These are phyloP conservation scores for Galeruca laticollis DNA, from an alignment of 2,888 invertebrate genomes.

Conservation along the genomic window DNA sequence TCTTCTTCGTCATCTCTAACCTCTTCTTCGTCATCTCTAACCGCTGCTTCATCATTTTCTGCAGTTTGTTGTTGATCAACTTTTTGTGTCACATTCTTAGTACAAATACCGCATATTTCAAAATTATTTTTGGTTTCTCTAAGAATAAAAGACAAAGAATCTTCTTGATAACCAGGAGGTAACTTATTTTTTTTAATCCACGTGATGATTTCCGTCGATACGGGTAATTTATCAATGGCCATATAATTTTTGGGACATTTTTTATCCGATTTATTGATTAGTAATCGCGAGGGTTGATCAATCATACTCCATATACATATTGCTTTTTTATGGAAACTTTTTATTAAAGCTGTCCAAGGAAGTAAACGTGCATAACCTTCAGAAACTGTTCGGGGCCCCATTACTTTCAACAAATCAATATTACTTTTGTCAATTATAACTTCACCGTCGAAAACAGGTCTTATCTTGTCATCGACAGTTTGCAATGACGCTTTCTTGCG, in stretches of 20 bases:
- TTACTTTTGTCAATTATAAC: constrained; percentile 48
- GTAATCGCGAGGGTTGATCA: constrained; percentile 47
- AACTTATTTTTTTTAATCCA: constrained; percentile 58
- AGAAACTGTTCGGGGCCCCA: constrained; percentile 46
- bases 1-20: background rate
- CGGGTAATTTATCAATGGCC: constrained; percentile 48
- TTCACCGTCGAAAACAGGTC: constrained; percentile 52
- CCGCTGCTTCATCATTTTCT: background rate
- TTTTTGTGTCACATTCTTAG: constrained; percentile 49
- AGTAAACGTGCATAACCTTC: constrained; percentile 54
- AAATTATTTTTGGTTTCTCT: constrained; percentile 55
- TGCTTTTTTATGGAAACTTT: constrained; percentile 47
- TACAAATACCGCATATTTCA: constrained; percentile 61
- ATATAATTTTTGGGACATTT: constrained; percentile 52
- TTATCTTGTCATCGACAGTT: background rate
- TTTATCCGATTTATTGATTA: constrained; percentile 50
- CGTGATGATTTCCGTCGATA: constrained; percentile 56
- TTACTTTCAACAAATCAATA: constrained; percentile 48
- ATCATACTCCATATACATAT: constrained; percentile 57
- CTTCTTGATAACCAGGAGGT: constrained; percentile 52
- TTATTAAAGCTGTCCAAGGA: constrained; percentile 55
- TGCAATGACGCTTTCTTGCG: constrained; percentile 21
- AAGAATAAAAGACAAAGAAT: constrained; percentile 59
- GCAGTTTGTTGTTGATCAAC: background rate
- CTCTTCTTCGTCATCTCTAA: too few species aligned